Evolutionary conservation across 2,888 invertebrate species (phyloP), one percentile per base, ranked within the genome.

Genomic region (Desoria tigrina): DNA sequence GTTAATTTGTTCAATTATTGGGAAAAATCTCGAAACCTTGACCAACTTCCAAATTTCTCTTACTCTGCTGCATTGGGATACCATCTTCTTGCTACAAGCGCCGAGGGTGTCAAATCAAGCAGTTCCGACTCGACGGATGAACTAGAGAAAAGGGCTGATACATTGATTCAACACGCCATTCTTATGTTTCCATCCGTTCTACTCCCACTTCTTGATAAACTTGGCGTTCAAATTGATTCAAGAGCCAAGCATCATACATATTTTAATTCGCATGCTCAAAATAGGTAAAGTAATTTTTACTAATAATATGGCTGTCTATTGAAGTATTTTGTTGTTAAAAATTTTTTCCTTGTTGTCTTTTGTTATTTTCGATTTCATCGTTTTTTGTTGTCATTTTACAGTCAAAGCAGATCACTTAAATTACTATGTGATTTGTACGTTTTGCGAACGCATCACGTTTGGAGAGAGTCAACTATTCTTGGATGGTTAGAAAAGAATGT

Each of bases 41-140:
- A 86, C 45, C 89, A 90, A 79, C 81, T 94, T 66, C 94, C 94
- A n/a, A 94, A 93, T 79, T 89, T 92, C 84, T 88, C 90, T 0
- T 92, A 87, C 79, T 91, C 92, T 1, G 82, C 89, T 66, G 89
- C 93, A 0, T 81, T 93, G 73, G 90, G 90, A 2, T 81, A 87
- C 75, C 89, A 87, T 79, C 84, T 86, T 75, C 77, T 84, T 27
- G 81, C 82, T 42, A 42, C 18, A 23, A 28, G 60, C 23, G 21
- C 39, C 3, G 50, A 56, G 11, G 42, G n/a, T 45, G 54, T 4
- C 45, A 39, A 42, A 16, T 4, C 23, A 7, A 14, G 14, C 9
- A 24, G 26, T 11, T 18, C 51, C 7, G 3, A 7, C 7, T 7
- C 14, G 24, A 42, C 75, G 11, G 77, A 77, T 56, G 74, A 74